These are phyloP conservation scores for Pipistrellus pipistrellus DNA, from an alignment of 2,797 vertebrate genomes.

Conservation along the genomic window DNA sequence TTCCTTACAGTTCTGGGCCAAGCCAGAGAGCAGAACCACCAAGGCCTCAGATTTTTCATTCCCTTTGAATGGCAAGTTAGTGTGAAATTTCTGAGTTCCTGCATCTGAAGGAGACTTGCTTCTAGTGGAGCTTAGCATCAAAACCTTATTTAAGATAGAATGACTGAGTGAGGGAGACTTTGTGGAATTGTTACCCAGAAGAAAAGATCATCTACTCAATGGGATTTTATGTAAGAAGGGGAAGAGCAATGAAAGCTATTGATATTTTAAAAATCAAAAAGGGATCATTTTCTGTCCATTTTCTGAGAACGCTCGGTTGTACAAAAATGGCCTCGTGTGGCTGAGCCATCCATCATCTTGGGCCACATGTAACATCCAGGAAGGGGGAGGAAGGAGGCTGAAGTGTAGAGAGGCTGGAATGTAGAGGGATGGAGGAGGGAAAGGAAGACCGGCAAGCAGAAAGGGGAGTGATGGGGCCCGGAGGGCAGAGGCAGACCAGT, in stretches of 20 bases:
- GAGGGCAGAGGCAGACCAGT: not conserved
- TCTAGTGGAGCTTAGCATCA: not conserved
- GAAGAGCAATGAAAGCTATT: not conserved
- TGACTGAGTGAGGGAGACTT: not conserved
- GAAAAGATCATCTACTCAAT: not conserved
- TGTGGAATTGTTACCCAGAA: not conserved
- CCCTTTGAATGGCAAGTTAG: not conserved
- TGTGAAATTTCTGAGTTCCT: not conserved
- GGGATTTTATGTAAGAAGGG: not conserved
- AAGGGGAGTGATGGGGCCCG: not conserved
- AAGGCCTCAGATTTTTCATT: not conserved
- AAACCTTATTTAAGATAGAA: not conserved
- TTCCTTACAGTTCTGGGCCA: not conserved
- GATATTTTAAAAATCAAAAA: not conserved
- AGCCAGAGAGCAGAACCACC: not conserved
- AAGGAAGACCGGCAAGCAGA: not conserved
- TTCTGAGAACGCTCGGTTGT: not conserved
- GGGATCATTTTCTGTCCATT: not conserved
- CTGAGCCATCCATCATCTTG: not conserved
- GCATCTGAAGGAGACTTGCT: not conserved
- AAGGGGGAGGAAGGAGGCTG: not conserved
- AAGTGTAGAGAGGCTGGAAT: not conserved
- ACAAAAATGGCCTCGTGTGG: not conserved
- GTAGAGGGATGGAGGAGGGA: not conserved
- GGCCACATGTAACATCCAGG: not conserved